These are phyloP conservation scores for Drosophila arizonae DNA, from an alignment of 1,140 invertebrate genomes.

Conservation along the genomic window DNA sequence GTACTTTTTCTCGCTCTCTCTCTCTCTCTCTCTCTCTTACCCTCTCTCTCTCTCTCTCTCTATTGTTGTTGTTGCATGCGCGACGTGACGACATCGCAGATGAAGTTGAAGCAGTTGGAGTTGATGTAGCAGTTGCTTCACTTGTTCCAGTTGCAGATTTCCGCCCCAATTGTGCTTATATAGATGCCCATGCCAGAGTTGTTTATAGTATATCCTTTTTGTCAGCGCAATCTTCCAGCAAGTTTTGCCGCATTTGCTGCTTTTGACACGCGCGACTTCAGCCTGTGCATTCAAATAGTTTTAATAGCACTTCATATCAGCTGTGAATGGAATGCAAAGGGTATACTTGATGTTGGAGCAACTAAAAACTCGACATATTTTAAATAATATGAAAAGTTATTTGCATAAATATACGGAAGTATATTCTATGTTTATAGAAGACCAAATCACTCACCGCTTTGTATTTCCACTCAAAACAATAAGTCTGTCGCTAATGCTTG, in stretches of 20 bases:
- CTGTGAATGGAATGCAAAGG: background rate
- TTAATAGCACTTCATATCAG: slow-evolving; percentile 11
- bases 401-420: too few relatives aligned
- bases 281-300: slow-evolving; percentile 24
- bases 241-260: slow-evolving; percentile 70
- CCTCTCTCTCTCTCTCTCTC: background rate
- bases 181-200: slow-evolving; percentile 2
- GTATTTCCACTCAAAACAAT: too few relatives aligned
- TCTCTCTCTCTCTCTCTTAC: background rate
- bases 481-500: too few relatives aligned
- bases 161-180: background rate
- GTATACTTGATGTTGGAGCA: background rate
- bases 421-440: too few relatives aligned
- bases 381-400: too few relatives aligned
- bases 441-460: too few relatives aligned
- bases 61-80: slow-evolving; percentile 3
- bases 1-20: slow-evolving; percentile 3
- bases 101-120: slow-evolving; percentile 40
- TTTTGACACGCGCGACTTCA: slow-evolving; percentile 60
- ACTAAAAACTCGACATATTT: too few relatives aligned
- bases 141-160: slow-evolving; percentile 1
- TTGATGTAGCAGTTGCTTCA: slow-evolving; percentile 30
- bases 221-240: slow-evolving; percentile 49
- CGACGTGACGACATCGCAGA: slow-evolving; percentile 58
- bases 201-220: slow-evolving; percentile 43